These are phyloP conservation scores for Drosophila mayaguana DNA, from an alignment of 2,888 invertebrate genomes.

Conservation along the genomic window DNA sequence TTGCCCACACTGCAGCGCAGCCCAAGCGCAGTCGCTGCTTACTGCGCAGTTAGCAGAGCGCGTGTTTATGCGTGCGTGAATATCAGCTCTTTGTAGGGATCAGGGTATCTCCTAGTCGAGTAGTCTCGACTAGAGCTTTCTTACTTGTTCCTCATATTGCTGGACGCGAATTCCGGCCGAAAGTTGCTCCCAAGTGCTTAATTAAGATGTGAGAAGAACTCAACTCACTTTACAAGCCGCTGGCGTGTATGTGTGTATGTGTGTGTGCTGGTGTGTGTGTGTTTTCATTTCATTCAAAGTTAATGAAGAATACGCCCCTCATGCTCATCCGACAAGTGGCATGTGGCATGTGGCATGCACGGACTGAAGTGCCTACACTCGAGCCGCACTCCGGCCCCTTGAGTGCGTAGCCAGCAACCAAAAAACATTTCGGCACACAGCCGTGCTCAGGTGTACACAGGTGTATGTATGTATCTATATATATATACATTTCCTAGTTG, in stretches of 20 bases:
- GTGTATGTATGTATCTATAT: not conserved
- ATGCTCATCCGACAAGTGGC: conserved; percentile 38
- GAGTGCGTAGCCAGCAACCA: conserved; percentile 38
- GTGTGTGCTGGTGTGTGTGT: conserved; percentile 21
- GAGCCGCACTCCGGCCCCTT: conserved; percentile 47
- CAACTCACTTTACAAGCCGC: conserved; percentile 51
- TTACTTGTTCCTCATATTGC: conserved; percentile 46
- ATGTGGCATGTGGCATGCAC: conserved; percentile 39
- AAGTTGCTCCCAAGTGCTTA: conserved; percentile 74
- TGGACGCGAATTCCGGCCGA: conserved; percentile 51
- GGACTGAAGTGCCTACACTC: conserved; percentile 48
- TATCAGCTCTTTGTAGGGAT: no score
- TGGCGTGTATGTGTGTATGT: conserved; percentile 15
- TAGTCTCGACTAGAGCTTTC: no score
- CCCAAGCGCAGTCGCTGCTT: no score
- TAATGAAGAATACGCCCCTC: conserved; percentile 73
- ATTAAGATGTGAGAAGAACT: conserved; percentile 70
- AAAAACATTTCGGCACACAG: conserved; percentile 36
- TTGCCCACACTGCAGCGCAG: no score
- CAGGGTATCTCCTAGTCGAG: no score
- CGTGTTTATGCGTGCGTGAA: no score
- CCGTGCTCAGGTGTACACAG: conserved; percentile 14
- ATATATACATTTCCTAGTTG: conserved; percentile 11
- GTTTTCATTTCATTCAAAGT: conserved; percentile 78
- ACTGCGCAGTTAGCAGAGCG: no score